phyloP scores from a whole-genome alignment of 2,797 vertebrate genomes.

The Mormyrops boulengeri region DNA sequence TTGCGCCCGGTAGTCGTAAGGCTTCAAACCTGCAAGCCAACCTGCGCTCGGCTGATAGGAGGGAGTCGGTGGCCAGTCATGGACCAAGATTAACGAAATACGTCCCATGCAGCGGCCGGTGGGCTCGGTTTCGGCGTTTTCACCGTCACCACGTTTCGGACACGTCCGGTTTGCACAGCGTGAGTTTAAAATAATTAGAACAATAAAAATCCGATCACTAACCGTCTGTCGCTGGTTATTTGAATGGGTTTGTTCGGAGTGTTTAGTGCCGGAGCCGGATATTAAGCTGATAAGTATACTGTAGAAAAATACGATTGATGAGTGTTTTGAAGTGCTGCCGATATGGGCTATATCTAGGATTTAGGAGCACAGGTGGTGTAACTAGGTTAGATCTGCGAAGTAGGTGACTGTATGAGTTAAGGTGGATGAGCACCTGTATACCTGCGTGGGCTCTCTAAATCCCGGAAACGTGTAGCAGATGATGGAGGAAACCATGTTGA shows the following conservation, averaged over 20 bases:
- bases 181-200: not conserved
- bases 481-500: not conserved
- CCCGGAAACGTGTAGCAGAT: not conserved
- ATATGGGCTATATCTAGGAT: not conserved
- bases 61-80: not conserved
- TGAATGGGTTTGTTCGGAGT: not conserved
- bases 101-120: not conserved
- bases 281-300: not conserved
- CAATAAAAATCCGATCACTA: not conserved
- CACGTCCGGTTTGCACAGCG: not conserved
- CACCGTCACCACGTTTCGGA: not conserved
- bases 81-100: not conserved
- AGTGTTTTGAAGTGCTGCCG: not conserved
- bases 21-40: conserved; percentile 43
- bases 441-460: not conserved
- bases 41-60: conserved; percentile 18
- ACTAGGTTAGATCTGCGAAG: not conserved
- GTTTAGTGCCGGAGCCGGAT: not conserved
- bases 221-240: not conserved
- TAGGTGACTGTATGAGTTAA: not conserved
- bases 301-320: not conserved
- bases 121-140: not conserved
- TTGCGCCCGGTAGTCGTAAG: conserved; percentile 14
- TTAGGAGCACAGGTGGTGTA: not conserved
- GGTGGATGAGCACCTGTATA: not conserved